Evolutionary conservation across 2,888 invertebrate genomes (phyloP), one percentile per base, ranked within the genome.

Genomic region (Meghimatium bilineatum): DNA sequence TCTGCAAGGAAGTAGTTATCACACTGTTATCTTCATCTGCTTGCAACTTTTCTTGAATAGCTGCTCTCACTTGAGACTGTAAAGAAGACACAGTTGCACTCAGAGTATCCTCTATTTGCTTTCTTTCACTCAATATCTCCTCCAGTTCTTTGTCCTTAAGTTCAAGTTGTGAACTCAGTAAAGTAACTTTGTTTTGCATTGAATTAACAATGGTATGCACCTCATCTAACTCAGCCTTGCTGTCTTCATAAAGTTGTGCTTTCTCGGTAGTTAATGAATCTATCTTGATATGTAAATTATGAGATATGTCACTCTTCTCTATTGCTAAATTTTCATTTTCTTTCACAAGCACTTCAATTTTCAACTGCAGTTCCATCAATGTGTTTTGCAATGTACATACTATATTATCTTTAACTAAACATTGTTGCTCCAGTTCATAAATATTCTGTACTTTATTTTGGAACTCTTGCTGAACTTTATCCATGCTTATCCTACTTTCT

Each of bases 1-100:
- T 80, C 34, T 80, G 72, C 75, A 83, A 74, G 23, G 83, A 83
- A 34, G 60, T 17, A 12, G 74, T 72, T 38, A 84, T 80, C 32
- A 80, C 77, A 44, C 44, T 36, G 29, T 66, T 67, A 26, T 84
- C 80, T 32, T 80, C 84, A 44, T 81, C 80, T 14, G 49, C 36
- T 36, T 81, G 71, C n/a, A 60, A 71, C 52, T 75, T 63, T 36
- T 81, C 74, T n/a, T 84, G 32, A 26, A 78, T 69, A 5, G 84
- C 26, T 38, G 32, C 49, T 34, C 60, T 60, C n/a, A 86, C 20
- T 49, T 75, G 82, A 32, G 67, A 69, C 44, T 81, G 56, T 44
- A 83, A 71, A 72, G 72, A 49, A 69, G 67, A 74, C 44, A 81
- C 66, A 32, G 67, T 52, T 63, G 74, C 49, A 38, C 38, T 49